Evolutionary conservation across 2,888 invertebrate species (phyloP).

Genomic region (Drosophila dives): DNA sequence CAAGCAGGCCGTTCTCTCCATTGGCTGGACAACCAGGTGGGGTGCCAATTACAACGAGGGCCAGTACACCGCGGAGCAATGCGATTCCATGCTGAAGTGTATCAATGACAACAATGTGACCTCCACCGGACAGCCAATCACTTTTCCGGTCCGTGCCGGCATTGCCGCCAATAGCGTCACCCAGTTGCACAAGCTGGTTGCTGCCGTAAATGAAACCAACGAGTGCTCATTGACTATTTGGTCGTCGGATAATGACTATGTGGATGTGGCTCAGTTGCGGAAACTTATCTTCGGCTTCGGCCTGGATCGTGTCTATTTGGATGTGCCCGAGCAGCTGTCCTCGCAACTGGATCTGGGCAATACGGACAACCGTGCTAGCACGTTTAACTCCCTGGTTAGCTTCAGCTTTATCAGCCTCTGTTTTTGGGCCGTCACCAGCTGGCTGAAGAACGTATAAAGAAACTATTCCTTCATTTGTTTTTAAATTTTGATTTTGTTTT

Average conservation of each 20-base stretch:
- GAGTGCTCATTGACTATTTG: conserved; percentile 91
- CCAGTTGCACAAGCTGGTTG: conserved; percentile 87
- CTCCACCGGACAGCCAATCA: conserved; percentile 88
- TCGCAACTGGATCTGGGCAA: conserved; percentile 84
- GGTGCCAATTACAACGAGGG: conserved; percentile 86
- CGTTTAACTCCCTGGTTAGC: conserved; percentile 64
- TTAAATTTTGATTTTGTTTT: neutral
- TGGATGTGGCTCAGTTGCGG: conserved; percentile 88
- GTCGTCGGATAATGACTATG: conserved; percentile 89
- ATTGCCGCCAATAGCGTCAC: conserved; percentile 89
- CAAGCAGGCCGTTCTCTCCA: conserved; percentile 89
- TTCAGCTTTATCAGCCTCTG: conserved; percentile 74
- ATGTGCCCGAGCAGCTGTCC: conserved; percentile 89
- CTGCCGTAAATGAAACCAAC: conserved; percentile 82
- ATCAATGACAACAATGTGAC: conserved; percentile 84
- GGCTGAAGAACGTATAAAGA: conserved; percentile 51
- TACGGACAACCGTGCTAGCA: conserved; percentile 33
- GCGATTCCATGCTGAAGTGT: conserved; percentile 89
- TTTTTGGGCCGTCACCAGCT: conserved; percentile 71
- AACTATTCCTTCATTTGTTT: neutral
- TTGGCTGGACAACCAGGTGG: conserved; percentile 94
- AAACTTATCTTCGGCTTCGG: conserved; percentile 89
- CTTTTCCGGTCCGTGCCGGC: conserved; percentile 91
- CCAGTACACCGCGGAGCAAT: conserved; percentile 87
- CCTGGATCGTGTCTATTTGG: conserved; percentile 89